A percentile compares a stretch with the other conserved stretches of the same genome.
Evolutionary conservation across 2,113 vertebrate genomes (phyloP).

Genomic region (Hydropotes inermis): DNA sequence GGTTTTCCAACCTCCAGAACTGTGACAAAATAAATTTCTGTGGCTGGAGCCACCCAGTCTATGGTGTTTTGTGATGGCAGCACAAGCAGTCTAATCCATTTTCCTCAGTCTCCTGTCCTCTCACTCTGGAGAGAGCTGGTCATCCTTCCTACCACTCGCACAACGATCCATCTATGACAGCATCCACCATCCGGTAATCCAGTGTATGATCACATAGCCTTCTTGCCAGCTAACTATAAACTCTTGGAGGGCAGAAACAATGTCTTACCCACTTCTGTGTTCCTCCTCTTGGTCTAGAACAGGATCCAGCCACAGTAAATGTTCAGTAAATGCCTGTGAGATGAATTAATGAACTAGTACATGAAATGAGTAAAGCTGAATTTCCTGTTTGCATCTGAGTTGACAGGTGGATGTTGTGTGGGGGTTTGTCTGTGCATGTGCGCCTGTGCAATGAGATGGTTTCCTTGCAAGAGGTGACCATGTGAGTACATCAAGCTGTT

Average conservation of each 20-base stretch:
- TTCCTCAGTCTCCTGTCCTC: neutral
- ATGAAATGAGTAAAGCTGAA: neutral
- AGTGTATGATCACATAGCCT: fast-evolving
- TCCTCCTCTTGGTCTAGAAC: neutral
- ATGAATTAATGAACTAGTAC: neutral
- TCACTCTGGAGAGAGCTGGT: neutral
- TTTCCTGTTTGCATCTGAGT: neutral
- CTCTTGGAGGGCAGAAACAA: neutral
- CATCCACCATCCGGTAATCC: neutral
- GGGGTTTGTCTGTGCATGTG: too few species aligned
- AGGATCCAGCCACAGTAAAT: neutral
- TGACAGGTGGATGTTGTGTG: neutral
- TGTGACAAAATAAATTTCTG: neutral
- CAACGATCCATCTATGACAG: neutral
- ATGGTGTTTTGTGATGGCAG: neutral
- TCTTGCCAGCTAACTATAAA: neutral
- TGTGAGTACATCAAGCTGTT: neutral
- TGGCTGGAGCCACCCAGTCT: neutral
- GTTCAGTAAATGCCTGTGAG: neutral
- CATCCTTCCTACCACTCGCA: neutral
- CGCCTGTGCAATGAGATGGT: neutral
- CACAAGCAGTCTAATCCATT: neutral
- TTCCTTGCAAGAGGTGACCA: neutral
- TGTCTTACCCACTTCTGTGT: neutral
- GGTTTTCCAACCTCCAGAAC: neutral